Conservation (phyloP, 2,113 vertebrate genomes). For the Cyanocitta stelleri region DNA sequence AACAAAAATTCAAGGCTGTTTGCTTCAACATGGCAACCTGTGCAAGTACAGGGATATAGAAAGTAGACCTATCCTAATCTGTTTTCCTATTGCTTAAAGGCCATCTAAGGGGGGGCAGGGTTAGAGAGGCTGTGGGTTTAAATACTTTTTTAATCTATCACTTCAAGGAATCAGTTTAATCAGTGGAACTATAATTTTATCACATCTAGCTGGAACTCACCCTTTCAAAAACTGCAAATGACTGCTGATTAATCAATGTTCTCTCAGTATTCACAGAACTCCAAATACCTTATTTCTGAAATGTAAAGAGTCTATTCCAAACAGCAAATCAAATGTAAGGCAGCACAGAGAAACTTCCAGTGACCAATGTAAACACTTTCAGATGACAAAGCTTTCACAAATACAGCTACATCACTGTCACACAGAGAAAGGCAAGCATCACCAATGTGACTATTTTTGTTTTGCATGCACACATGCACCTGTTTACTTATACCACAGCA, state of each 20-base stretch:
- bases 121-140: not conserved
- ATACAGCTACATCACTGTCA: slow-evolving; percentile 35
- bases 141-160: not conserved
- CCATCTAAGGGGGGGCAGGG: not conserved
- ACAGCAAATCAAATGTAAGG: slow-evolving; percentile 36
- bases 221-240: not conserved
- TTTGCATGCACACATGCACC: slow-evolving; percentile 57
- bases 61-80: not conserved
- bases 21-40: not conserved
- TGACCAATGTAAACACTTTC: slow-evolving; percentile 19
- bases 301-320: slow-evolving; percentile 20
- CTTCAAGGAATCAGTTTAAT: not conserved
- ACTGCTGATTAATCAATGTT: not conserved
- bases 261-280: slow-evolving; percentile 25
- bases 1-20: not conserved
- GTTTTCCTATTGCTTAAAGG: not conserved
- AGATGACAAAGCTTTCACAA: slow-evolving; percentile 50
- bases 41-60: not conserved
- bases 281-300: slow-evolving; percentile 34
- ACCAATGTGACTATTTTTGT: slow-evolving; percentile 31
- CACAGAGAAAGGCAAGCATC: slow-evolving; percentile 51
- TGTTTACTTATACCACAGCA: not conserved
- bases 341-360: slow-evolving; percentile 38
- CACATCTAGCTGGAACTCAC: not conserved
- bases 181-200: not conserved